Evolutionary conservation across 2,888 invertebrate species (phyloP), one percentile per base, ranked within the genome.

Genomic region (Gisinianus flammeolus): DNA sequence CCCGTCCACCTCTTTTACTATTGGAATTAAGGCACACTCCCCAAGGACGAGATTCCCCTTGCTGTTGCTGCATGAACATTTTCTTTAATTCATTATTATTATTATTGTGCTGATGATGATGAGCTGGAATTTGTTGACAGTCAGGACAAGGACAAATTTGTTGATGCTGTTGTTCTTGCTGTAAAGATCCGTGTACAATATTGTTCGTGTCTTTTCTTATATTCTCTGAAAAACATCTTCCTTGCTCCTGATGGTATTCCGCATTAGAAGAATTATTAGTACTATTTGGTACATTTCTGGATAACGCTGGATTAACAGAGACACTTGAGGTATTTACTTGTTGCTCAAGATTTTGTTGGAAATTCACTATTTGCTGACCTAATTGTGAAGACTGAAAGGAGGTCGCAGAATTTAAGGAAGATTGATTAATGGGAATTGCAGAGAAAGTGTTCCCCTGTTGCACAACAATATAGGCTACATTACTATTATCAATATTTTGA

Each of bases 391-490:
- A n/a, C n/a, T n/a, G 31, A 28, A n/a, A 0, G 28, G 56, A 58
- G 8, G 56, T 24, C 4, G 64, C 64, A 8, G 56, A 12, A n/a
- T 62, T 62, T n/a, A n/a, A n/a, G n/a, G n/a, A n/a, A 24, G 19
- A 26, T 62, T 5, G 16, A 31, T 31, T 67, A 1, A 67, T n/a
- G 10, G 70, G 70, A 24, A 70, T 28, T 26, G 44, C 52, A 6
- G 70, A 44, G 24, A 52, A 5, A 0, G 70, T 52, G 19, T 70
- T 70, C 12, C 70, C 70, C 26, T 70, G 70, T 22, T 70, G 70
- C 1, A 70, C 54, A 28, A 70, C 8, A 24, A 70, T 22, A 52
- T 70, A 70, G 8, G 70, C 52, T 22, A 70, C 52, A 67, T 30
- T 10, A 33, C 4, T n/a, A 10, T 67, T 28, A 33, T 33, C n/a